These are phyloP conservation scores for Ophion obscuratus DNA, from an alignment of 2,888 invertebrate genomes.

Conservation along the genomic window DNA sequence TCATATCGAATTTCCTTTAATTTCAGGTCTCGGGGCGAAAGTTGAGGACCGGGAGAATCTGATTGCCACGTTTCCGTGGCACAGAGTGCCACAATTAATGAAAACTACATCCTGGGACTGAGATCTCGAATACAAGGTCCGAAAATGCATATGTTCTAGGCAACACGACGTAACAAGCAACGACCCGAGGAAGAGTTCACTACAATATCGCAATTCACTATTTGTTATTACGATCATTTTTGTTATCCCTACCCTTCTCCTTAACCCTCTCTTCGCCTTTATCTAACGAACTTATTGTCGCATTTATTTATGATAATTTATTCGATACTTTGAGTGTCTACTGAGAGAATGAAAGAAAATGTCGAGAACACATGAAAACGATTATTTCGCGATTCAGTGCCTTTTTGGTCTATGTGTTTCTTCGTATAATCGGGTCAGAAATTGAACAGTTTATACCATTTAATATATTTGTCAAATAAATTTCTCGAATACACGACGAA, in stretches of 20 bases:
- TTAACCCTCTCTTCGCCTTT: constrained; percentile 12
- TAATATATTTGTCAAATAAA: too few species aligned
- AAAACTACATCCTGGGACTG: constrained; percentile 89
- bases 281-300: constrained; percentile 17
- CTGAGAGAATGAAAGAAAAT: constrained; percentile 7
- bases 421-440: too few species aligned
- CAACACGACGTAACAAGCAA: not conserved
- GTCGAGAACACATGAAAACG: not conserved
- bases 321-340: constrained; percentile 52
- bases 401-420: too few species aligned
- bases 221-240: constrained; percentile 66
- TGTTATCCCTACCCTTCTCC: constrained; percentile 28
- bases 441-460: too few species aligned
- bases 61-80: constrained; percentile 91
- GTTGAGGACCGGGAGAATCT: constrained; percentile 80
- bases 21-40: constrained; percentile 64
- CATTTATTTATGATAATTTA: constrained; percentile 68
- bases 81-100: constrained; percentile 90
- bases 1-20: not conserved
- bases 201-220: constrained; percentile 59
- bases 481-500: too few species aligned
- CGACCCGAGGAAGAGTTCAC: constrained; percentile 38
- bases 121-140: constrained; percentile 57
- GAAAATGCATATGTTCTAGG: not conserved
- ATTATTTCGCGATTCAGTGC: too few species aligned